These are phyloP conservation scores for Sphaeridia pumilis DNA, from an alignment of 2,888 invertebrate species.

Conservation along the genomic window DNA sequence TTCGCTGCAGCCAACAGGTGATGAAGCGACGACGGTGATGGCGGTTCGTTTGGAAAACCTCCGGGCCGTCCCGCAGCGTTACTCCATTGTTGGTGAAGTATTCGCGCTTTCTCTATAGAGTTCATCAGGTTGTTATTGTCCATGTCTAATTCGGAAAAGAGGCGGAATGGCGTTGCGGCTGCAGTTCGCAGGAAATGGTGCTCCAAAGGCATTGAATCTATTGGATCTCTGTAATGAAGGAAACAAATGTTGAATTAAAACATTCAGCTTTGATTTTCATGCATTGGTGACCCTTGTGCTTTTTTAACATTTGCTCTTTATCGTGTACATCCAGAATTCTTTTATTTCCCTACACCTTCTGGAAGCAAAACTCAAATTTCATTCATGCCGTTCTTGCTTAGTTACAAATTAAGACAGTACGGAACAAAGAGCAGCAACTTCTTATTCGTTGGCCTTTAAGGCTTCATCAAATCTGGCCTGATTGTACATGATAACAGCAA, in stretches of 20 bases:
- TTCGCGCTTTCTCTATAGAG: constrained; percentile 41
- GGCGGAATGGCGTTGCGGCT: constrained; percentile 41
- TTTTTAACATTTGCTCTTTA: no score
- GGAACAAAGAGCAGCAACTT: background rate
- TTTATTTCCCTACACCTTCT: no score
- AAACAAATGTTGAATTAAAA: background rate
- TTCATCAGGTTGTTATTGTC: constrained; percentile 48
- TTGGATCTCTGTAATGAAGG: constrained; percentile 49
- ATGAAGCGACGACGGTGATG: constrained; percentile 25
- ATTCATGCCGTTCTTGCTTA: no score
- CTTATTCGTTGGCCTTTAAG: constrained; percentile 3
- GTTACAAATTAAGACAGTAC: background rate
- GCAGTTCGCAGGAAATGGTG: constrained; percentile 56
- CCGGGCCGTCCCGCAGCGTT: constrained; percentile 12
- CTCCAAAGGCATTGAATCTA: constrained; percentile 61
- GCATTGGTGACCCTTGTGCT: no score
- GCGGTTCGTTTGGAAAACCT: constrained; percentile 18
- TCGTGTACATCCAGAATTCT: no score
- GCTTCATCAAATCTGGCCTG: background rate
- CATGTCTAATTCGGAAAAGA: constrained; percentile 49
- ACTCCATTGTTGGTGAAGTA: constrained; percentile 39
- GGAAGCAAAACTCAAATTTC: no score
- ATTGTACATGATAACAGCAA: background rate
- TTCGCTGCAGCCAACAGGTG: constrained; percentile 31
- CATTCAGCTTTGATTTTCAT: no score